Base-by-base conservation (phyloP, 1,140 invertebrate genomes). In the Melitaea cinxia region DNA sequence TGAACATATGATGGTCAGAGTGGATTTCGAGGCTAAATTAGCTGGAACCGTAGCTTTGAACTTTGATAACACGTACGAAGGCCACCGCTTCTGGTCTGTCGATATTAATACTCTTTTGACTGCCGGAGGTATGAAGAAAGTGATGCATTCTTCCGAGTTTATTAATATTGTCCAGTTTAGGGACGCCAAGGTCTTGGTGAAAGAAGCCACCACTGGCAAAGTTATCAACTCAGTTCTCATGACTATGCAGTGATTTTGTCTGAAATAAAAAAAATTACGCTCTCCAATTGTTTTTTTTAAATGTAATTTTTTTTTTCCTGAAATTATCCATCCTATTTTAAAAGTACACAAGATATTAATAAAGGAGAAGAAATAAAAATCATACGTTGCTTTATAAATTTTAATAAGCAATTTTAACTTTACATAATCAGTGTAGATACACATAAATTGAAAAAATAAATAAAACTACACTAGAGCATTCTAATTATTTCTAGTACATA, bases 1-100 rank as follows among this genome's bases (percentile, higher is more conserved):
- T 6, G 66, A 57, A 0, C 65, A 39, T 0, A 62, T 78, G 24
- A 59, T 61, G 5, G 42, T 83, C 2, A 33, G 76, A 14, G 50
- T 85, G 7, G 76, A 80, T 3, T 85, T 76, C 50, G 72, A 74
- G 21, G 74, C 80, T 19, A 68, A 23, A 55, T 42, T 85, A 19
- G 49, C 58, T 1, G 83, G 83, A 28, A 39, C 26, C n/a, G 45
- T 73, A 0, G 78, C 75, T 53, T 58, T 71, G 6, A 81, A 82
- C 63, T 85, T 76, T 42, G 24, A 57, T 0, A 59, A 68, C 0
- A 14, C 17, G 0, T 74, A 67, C 67, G 73, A 61, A 21, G 77
- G 68, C 19, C 78, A 82, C 49, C 72, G 75, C 35, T 82, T 80
- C 73, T 81, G 78, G 78, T 60, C 58, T 5, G 55, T 81, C 12